A percentile compares a stretch with the other conserved stretches of the same genome.
These are phyloP conservation scores for Hybognathus amarus DNA, from an alignment of 2,797 vertebrate species.

Conservation along the genomic window DNA sequence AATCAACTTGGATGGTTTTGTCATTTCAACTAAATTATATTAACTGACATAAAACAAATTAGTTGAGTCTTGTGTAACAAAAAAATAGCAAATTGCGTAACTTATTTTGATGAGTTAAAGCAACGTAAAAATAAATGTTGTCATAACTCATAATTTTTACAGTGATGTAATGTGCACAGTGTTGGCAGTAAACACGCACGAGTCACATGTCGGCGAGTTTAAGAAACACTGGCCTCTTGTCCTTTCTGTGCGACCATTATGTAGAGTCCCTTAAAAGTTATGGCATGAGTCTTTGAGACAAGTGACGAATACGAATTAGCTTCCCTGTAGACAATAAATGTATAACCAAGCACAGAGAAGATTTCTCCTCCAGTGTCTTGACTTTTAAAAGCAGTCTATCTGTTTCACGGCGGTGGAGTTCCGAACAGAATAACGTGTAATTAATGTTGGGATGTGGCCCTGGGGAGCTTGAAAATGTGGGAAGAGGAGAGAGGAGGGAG, in stretches of 20 bases:
- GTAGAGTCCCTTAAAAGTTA: background rate
- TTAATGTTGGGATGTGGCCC: conserved; percentile 90
- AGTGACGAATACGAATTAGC: background rate
- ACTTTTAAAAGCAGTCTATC: conserved; percentile 84
- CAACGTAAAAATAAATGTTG: no score
- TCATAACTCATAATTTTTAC: no score
- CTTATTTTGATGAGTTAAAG: no score
- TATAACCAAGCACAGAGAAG: conserved; percentile 59
- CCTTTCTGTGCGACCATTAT: background rate
- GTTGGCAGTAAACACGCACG: background rate
- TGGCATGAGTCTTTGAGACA: conserved; percentile 6
- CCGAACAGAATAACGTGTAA: conserved; percentile 92
- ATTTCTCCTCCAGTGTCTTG: conserved; percentile 70
- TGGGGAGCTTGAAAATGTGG: conserved; percentile 74
- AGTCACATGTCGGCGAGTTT: background rate
- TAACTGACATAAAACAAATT: no score
- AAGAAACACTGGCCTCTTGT: background rate
- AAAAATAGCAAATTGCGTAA: no score
- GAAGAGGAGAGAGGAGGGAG: conserved; percentile 59
- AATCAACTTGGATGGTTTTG: no score
- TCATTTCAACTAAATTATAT: no score
- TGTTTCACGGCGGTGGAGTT: conserved; percentile 82
- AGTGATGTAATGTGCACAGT: background rate
- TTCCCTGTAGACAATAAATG: conserved; percentile 24
- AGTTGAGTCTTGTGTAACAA: no score